Percentiles rank a stretch among this genome's conserved stretches.
Evolutionary conservation across 1,140 invertebrate species (phyloP).

Genomic region (Xylocopa sonorina): DNA sequence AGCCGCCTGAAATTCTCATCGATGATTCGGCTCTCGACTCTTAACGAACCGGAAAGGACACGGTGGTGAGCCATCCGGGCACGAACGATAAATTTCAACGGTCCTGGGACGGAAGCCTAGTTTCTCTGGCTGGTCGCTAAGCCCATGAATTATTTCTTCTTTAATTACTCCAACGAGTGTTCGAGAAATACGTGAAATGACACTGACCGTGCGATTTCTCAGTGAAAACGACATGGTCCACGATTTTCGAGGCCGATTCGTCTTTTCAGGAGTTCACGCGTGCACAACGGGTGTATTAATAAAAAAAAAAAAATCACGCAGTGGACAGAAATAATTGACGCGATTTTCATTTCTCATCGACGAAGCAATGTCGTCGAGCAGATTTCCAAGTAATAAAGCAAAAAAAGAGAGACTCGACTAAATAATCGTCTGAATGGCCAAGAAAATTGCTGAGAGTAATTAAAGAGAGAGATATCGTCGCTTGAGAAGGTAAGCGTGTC

Average conservation of each 20-base stretch:
- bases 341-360: no score
- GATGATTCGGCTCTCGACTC: slow-evolving; percentile 11
- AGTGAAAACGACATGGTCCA: not conserved
- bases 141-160: slow-evolving; percentile 28
- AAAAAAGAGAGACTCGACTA: no score
- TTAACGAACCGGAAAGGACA: slow-evolving; percentile 38
- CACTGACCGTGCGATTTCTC: not conserved
- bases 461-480: not conserved
- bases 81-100: slow-evolving; percentile 39
- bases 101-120: slow-evolving; percentile 20
- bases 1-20: slow-evolving; percentile 29
- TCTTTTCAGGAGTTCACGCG: no score
- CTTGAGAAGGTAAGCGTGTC: slow-evolving; percentile 1
- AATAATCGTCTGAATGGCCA: no score
- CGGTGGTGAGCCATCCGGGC: slow-evolving; percentile 44
- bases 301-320: not conserved
- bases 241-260: not conserved
- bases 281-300: no score
- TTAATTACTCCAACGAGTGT: slow-evolving; percentile 25
- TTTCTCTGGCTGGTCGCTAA: slow-evolving; percentile 55
- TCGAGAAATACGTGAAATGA: not conserved
- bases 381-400: no score
- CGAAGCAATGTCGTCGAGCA: no score
- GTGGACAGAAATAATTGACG: no score
- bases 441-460: not conserved